Conservation (phyloP, 2,888 invertebrate genomes). For the Phortica okadai region DNA sequence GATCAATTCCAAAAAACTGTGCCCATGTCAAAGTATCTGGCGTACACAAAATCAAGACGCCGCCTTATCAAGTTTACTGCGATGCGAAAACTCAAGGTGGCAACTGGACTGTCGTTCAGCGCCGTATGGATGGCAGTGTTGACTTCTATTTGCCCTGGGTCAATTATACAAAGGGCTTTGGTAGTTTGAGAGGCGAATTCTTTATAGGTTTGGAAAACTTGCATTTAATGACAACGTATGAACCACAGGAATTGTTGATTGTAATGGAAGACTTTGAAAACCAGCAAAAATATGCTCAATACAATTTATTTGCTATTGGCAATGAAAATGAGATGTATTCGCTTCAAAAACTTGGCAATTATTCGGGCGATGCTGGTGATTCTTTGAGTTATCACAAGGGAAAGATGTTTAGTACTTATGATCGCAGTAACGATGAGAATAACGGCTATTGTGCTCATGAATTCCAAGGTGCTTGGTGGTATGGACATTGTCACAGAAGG, state of each 20-base stretch:
- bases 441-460: not conserved
- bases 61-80: constrained; percentile 78
- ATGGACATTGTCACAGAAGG: no score
- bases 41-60: no score
- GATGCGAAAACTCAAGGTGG: constrained; percentile 79
- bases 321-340: constrained; percentile 81
- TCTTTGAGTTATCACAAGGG: not conserved
- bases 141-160: constrained; percentile 81
- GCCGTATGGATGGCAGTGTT: constrained; percentile 81
- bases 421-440: not conserved
- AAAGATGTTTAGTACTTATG: not conserved
- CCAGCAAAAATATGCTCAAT: constrained; percentile 79
- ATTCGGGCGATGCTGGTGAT: constrained; percentile 62
- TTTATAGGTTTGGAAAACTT: constrained; percentile 83
- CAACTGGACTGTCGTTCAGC: constrained; percentile 83
- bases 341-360: constrained; percentile 81
- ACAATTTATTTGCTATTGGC: constrained; percentile 81
- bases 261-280: constrained; percentile 81
- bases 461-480: constrained; percentile 1
- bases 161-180: constrained; percentile 82
- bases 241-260: constrained; percentile 78
- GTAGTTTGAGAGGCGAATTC: constrained; percentile 82
- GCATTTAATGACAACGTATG: constrained; percentile 73
- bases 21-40: no score
- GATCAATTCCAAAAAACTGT: no score